A percentile compares a stretch with the other conserved stretches of the same genome.
Conservation (phyloP, 2,113 vertebrate genomes). For the Neogobius melanostomus region DNA sequence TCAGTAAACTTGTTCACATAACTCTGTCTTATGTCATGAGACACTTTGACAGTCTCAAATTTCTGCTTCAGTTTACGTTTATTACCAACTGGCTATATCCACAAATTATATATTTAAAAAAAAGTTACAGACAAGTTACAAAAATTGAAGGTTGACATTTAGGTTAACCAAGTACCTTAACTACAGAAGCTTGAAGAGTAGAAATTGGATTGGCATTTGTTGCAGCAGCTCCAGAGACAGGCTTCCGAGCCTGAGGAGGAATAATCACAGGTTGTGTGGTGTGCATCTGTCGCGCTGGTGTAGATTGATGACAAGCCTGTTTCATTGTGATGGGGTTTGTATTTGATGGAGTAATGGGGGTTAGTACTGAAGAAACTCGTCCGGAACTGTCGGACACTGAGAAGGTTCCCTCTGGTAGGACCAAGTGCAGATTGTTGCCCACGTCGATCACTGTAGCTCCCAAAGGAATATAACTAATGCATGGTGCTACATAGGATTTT, state of each 20-base stretch:
- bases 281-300: slow-evolving; percentile 24
- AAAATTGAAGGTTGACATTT: too few relatives aligned
- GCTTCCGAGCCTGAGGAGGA: slow-evolving; percentile 31
- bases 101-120: not conserved
- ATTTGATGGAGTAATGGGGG: slow-evolving; percentile 40
- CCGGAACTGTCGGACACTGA: slow-evolving; percentile 50
- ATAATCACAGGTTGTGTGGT: slow-evolving; percentile 44
- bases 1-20: slow-evolving; percentile 79
- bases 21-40: slow-evolving; percentile 76
- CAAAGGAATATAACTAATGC: slow-evolving; percentile 61
- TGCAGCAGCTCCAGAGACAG: not conserved
- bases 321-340: not conserved
- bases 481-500: slow-evolving; percentile 41
- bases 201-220: slow-evolving; percentile 1
- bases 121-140: not conserved
- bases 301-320: slow-evolving; percentile 1
- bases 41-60: slow-evolving; percentile 67
- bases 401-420: slow-evolving; percentile 70
- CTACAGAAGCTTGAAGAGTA: slow-evolving; percentile 23
- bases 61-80: slow-evolving; percentile 59
- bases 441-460: slow-evolving; percentile 64
- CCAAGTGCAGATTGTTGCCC: slow-evolving; percentile 71
- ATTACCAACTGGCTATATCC: slow-evolving; percentile 45
- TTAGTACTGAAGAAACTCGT: slow-evolving; percentile 42
- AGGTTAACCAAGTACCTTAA: slow-evolving; percentile 51